Conservation (phyloP, 2,113 vertebrate genomes). For the Carassius carassius region DNA sequence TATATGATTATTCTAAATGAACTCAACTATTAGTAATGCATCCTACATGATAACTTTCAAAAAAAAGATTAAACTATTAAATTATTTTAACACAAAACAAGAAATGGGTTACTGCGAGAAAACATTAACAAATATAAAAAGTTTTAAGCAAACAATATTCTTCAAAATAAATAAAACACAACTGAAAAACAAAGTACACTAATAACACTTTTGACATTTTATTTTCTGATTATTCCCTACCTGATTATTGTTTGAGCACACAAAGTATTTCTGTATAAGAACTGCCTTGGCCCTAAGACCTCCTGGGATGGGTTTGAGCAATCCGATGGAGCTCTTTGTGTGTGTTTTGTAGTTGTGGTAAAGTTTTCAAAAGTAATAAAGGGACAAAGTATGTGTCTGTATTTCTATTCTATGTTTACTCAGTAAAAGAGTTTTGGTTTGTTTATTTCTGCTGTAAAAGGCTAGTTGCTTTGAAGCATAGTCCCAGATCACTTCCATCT, state of each 20-base stretch:
- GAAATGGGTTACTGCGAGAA: background rate
- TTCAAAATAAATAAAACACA: background rate
- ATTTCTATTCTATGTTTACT: background rate
- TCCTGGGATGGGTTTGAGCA: background rate
- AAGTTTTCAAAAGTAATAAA: conserved; percentile 50
- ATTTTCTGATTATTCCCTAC: background rate
- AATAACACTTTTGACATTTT: background rate
- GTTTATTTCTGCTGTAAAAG: conserved; percentile 56
- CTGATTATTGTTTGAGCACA: background rate
- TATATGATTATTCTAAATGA: too few species aligned
- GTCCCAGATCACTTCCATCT: conserved; percentile 59
- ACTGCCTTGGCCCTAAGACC: background rate
- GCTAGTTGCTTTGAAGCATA: conserved; percentile 27
- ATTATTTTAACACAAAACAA: background rate
- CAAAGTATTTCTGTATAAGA: conserved; percentile 9
- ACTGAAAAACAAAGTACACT: background rate
- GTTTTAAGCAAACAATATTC: background rate
- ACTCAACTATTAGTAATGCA: too few species aligned
- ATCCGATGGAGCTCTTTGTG: background rate
- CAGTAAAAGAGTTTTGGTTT: conserved; percentile 48
- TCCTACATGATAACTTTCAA: background rate
- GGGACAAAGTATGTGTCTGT: background rate
- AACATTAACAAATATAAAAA: background rate
- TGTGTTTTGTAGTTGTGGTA: background rate
- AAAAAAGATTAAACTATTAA: too few species aligned